These are phyloP conservation scores for Fabriciana adippe DNA, from an alignment of 2,888 invertebrate genomes.

Conservation along the genomic window DNA sequence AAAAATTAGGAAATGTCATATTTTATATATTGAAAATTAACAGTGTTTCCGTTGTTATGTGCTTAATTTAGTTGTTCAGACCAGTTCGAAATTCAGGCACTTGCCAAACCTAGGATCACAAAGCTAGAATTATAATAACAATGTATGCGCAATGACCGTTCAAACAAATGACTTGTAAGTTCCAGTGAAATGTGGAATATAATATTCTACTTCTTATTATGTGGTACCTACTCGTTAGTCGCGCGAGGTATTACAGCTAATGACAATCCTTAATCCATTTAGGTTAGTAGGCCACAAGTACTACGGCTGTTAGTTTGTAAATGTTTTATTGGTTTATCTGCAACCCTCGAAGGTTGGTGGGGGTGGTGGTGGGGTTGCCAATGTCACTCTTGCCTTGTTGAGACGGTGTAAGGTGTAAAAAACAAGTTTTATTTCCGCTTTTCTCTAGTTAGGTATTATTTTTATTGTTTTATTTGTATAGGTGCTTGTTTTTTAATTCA, in stretches of 20 bases:
- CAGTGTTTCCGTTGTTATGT: no score
- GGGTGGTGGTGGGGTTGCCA: constrained; percentile 9
- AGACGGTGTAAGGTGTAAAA: neutral
- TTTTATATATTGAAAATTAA: no score
- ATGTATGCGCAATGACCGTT: neutral
- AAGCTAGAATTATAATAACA: neutral
- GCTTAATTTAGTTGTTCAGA: no score
- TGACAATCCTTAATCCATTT: constrained; percentile 25
- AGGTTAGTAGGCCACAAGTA: constrained; percentile 26
- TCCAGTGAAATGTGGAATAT: constrained; percentile 10
- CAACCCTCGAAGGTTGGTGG: constrained; percentile 7
- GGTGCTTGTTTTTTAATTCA: no score
- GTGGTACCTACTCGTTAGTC: neutral
- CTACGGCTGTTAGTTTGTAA: constrained; percentile 16
- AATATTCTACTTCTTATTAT: neutral
- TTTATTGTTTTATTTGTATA: no score
- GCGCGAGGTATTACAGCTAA: constrained; percentile 1
- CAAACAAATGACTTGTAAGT: neutral
- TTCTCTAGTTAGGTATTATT: no score
- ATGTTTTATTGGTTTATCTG: constrained; percentile 30
- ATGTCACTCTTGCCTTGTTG: neutral
- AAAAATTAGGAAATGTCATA: no score
- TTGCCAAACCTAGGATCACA: no score
- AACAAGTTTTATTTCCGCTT: no score
- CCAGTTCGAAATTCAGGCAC: no score